Evolutionary conservation across 2,888 invertebrate genomes (phyloP), one percentile per base, ranked within the genome.

Genomic region (Xiphydria camelus): DNA sequence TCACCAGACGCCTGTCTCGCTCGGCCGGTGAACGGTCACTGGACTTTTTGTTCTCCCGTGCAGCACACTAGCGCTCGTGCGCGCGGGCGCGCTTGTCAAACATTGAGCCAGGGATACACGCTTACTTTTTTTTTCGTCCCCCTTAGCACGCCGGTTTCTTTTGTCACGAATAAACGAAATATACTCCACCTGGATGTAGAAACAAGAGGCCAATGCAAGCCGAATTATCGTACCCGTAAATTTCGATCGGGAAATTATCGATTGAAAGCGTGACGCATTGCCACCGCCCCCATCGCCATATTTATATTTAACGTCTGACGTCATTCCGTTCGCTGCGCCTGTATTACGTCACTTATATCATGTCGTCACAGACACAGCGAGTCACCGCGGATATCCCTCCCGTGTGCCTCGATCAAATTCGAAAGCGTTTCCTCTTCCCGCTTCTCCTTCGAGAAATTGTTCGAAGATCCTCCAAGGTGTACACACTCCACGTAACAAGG

Each of bases 311-410:
- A 47, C 25, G 22, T 46, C 4, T 33, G 18, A 12, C 21, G 29
- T 19, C 35, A 33, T 45, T 57, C n/a, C 29, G 48, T 43, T 57
- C 53, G 52, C n/a, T 43, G 55, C 53, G 43, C 57, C 55, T 49
- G 48, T 41, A 49, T 35, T 29, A 29, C 29, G 29, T 29, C 29
- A 29, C 9, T 12, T 15, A 29, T 29, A 3, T 29, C n/a, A n/a
- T 15, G 29, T 29, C 4, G 15, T 29, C 5, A n/a, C n/a, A n/a
- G n/a, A n/a, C n/a, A n/a, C n/a, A n/a, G n/a, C n/a, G n/a, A n/a
- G n/a, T n/a, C n/a, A n/a, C n/a, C n/a, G n/a, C n/a, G n/a, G n/a
- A n/a, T n/a, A n/a, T n/a, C n/a, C n/a, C n/a, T n/a, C n/a, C n/a
- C n/a, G n/a, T n/a, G n/a, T n/a, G n/a, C n/a, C n/a, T n/a, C n/a